Base-by-base conservation (phyloP, 2,113 vertebrate species). In the Lanius ludovicianus region DNA sequence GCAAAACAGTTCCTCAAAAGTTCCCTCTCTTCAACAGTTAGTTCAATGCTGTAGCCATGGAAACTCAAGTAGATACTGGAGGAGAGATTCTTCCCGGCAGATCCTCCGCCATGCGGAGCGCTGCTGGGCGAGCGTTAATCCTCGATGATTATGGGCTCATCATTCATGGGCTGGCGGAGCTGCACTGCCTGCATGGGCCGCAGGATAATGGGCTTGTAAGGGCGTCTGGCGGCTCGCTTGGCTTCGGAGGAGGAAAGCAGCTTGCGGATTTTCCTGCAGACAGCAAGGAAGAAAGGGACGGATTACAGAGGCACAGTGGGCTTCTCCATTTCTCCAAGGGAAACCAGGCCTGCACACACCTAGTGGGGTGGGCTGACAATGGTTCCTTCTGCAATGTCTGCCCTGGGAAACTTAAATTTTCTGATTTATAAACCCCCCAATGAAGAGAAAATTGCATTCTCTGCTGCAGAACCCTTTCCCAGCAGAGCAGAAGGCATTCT, bases 191-290 rank as follows among this genome's bases (percentile, higher is more conserved):
- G 98, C 97, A 98, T 91, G 93, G 98, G 97, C 97, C 97, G 95
- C 93, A 98, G 97, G 97, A 98, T 97, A n/a, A 98, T 96, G 47
- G 97, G 97, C 83, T 98, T 98, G 92, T 98, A 98, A 35, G 98
- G 97, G 97, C 98, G 96, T 90, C 98, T 97, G 90, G 98, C 97
- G 18, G 98, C 98, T 49, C 97, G 98, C 97, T 98, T 98, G 95
- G 98, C 98, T 97, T 98, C 98, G 15, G 98, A 98, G 77, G 98
- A 98, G 42, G 98, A 98, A 88, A 99, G 98, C 93, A 98, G 97
- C 97, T 98, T 98, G 84, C 98, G 98, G 77, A 98, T 97, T 96
- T 98, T 98, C 97, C 98, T 98, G 97, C 64, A 89, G 60, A 81
- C 33, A 79, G 60, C 11, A 49, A 69, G 57, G 47, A 28, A 50